A percentile compares a stretch with the other conserved stretches of the same genome.
Evolutionary conservation across 2,888 invertebrate species (phyloP).

Genomic region (Neria commutata): DNA sequence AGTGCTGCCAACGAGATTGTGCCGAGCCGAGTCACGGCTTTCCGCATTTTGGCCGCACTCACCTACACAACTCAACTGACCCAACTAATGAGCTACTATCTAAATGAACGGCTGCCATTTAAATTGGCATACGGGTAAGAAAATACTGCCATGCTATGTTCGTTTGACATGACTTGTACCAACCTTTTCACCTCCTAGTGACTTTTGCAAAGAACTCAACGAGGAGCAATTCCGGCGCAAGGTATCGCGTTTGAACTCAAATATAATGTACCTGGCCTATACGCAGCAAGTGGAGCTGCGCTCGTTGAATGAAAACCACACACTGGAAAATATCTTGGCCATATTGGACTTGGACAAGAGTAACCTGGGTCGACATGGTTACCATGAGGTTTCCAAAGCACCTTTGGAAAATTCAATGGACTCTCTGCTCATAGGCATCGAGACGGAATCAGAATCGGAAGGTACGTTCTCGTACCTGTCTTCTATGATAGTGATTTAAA

Average conservation of each 20-base stretch:
- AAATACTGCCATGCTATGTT: background rate
- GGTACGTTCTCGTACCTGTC: constrained; percentile 55
- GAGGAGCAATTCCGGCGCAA: constrained; percentile 76
- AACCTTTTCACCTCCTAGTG: background rate
- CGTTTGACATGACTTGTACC: background rate
- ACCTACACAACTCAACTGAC: constrained; percentile 86
- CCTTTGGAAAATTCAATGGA: constrained; percentile 66
- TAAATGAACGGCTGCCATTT: constrained; percentile 82
- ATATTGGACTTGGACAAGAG: constrained; percentile 71
- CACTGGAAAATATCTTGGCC: constrained; percentile 74
- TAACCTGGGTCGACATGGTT: constrained; percentile 75
- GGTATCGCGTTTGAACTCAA: constrained; percentile 80
- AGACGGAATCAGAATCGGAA: constrained; percentile 70
- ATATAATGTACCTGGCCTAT: constrained; percentile 78
- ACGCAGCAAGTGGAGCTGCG: constrained; percentile 74
- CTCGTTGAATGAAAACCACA: constrained; percentile 70
- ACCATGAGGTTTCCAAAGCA: constrained; percentile 65
- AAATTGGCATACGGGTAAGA: constrained; percentile 71
- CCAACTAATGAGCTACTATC: constrained; percentile 79
- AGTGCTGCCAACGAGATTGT: constrained; percentile 63
- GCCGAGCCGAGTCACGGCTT: constrained; percentile 71
- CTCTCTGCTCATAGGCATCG: constrained; percentile 69
- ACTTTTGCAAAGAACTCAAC: constrained; percentile 59
- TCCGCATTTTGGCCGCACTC: constrained; percentile 79
- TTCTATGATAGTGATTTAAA: background rate